Conservation (phyloP, 2,797 vertebrate species). For the Zenarchopterus dispar region DNA sequence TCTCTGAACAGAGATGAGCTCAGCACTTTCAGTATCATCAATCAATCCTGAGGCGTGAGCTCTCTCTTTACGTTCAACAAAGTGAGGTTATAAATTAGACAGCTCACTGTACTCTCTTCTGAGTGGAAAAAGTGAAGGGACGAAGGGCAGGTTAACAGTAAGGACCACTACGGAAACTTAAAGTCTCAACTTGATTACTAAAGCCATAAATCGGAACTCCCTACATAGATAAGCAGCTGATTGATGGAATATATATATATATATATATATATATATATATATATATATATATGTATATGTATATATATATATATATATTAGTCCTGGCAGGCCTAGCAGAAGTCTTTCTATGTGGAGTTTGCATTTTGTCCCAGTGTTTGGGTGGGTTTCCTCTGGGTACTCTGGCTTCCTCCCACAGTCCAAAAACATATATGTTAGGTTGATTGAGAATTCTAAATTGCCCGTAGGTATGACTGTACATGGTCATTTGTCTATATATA, state of each 20-base stretch:
- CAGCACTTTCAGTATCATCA: neutral
- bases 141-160: constrained; percentile 38
- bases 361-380: too few relatives aligned
- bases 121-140: constrained; percentile 34
- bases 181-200: neutral
- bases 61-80: neutral
- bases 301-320: too few relatives aligned
- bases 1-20: constrained; percentile 10
- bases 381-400: too few relatives aligned
- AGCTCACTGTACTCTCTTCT: constrained; percentile 13
- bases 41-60: neutral
- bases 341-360: too few relatives aligned
- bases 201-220: neutral
- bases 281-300: neutral
- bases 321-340: too few relatives aligned
- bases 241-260: neutral
- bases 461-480: too few relatives aligned
- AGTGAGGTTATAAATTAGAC: constrained; percentile 4
- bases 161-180: too few relatives aligned
- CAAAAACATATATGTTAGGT: too few relatives aligned
- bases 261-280: neutral
- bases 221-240: constrained; percentile 2
- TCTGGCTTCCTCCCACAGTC: too few relatives aligned
- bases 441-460: too few relatives aligned
- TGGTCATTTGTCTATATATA: too few relatives aligned